Evolutionary conservation across 2,888 invertebrate species (phyloP).

Genomic region (Germaria angustata): DNA sequence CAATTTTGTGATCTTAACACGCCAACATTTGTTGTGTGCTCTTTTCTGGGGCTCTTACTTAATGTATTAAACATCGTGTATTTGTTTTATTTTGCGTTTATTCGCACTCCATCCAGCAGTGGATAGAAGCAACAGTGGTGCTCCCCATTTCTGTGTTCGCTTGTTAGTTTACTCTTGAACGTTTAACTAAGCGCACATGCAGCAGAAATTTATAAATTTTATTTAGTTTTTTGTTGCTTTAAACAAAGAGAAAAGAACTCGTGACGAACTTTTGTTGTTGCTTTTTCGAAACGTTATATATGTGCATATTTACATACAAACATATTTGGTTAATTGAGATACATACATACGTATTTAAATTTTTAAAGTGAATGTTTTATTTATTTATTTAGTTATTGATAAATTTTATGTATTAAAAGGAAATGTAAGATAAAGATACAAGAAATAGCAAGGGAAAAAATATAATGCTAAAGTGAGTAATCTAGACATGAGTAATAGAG

Average conservation of each 20-base stretch:
- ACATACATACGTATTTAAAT: neutral
- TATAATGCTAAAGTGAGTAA: slow-evolving; percentile 5
- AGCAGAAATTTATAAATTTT: slow-evolving; percentile 32
- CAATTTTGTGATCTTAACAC: slow-evolving; percentile 51
- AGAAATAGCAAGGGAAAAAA: neutral
- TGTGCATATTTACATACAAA: neutral
- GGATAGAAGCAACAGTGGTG: slow-evolving; percentile 7
- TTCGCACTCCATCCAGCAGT: slow-evolving; percentile 29
- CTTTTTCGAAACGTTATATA: neutral
- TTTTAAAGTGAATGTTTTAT: slow-evolving; percentile 33
- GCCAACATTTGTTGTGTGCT: slow-evolving; percentile 44
- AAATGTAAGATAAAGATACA: neutral
- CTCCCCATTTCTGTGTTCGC: slow-evolving; percentile 44
- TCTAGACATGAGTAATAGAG: neutral
- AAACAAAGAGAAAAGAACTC: slow-evolving; percentile 2
- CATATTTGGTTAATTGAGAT: too few species aligned
- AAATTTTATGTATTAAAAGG: neutral
- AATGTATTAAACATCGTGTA: slow-evolving; percentile 52
- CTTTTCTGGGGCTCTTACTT: slow-evolving; percentile 24
- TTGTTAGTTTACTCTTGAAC: slow-evolving; percentile 60
- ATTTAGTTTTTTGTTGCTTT: slow-evolving; percentile 41
- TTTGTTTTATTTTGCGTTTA: slow-evolving; percentile 17
- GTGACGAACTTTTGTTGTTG: slow-evolving; percentile 18
- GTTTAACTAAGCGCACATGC: slow-evolving; percentile 54
- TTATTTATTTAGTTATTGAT: neutral